A percentile compares a stretch with the other conserved stretches of the same genome.
Evolutionary conservation across 2,888 invertebrate species (phyloP).

Genomic region (Rhamnusium bicolor): DNA sequence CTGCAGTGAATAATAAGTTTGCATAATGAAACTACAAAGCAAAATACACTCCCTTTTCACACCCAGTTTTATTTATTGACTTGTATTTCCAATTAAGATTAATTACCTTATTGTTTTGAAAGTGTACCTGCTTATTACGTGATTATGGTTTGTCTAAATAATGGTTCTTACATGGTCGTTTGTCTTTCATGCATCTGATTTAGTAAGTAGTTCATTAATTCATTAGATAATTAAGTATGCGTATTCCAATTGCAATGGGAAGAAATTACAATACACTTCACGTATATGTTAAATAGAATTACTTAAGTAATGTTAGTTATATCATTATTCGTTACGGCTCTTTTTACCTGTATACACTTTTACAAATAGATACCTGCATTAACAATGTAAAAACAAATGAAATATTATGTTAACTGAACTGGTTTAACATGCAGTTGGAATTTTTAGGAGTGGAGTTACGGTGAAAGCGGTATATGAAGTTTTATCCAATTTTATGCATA

Average conservation of each 20-base stretch:
- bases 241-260: neutral
- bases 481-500: too few relatives aligned
- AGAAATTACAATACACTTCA: conserved; percentile 8
- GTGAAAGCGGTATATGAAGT: too few relatives aligned
- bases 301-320: conserved; percentile 1
- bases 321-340: neutral
- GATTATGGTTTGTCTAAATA: neutral
- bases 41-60: neutral
- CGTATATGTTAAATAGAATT: conserved; percentile 8
- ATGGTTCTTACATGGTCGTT: neutral
- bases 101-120: conserved; percentile 17
- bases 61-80: neutral
- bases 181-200: conserved; percentile 7
- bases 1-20: too few relatives aligned
- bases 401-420: too few relatives aligned
- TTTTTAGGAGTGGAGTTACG: too few relatives aligned
- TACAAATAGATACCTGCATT: neutral
- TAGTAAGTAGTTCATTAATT: conserved; percentile 14
- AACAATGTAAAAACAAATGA: too few relatives aligned
- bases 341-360: neutral
- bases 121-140: conserved; percentile 12
- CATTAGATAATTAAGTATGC: conserved; percentile 11
- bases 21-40: too few relatives aligned
- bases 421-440: too few relatives aligned
- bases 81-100: neutral